These are phyloP conservation scores for Iguana delicatissima DNA, from an alignment of 2,797 vertebrate species.

Conservation along the genomic window DNA sequence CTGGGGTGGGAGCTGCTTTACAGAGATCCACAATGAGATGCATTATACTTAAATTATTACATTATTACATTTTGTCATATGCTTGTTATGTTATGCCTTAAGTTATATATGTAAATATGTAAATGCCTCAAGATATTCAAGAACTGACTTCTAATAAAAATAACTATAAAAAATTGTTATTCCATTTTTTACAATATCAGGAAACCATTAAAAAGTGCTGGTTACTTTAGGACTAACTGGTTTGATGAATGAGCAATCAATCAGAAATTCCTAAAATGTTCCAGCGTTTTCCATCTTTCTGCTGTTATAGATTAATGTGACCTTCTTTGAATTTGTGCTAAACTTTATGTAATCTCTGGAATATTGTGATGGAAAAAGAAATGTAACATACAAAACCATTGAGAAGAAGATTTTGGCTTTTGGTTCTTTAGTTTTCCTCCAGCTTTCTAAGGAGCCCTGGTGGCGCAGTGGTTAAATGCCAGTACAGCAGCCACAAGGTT, in stretches of 20 bases:
- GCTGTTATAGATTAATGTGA: neutral
- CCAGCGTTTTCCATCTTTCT: neutral
- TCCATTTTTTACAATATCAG: neutral
- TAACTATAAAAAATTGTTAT: neutral
- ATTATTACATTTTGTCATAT: neutral
- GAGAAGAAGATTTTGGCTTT: neutral
- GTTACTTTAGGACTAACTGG: neutral
- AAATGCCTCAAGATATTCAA: too few relatives aligned
- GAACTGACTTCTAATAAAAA: too few relatives aligned
- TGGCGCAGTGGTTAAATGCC: too few relatives aligned
- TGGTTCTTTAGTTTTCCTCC: neutral
- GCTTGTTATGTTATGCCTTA: too few relatives aligned
- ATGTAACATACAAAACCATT: neutral
- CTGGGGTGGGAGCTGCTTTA: neutral
- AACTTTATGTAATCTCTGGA: neutral
- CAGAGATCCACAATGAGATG: neutral
- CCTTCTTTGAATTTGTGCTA: neutral
- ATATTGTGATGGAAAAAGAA: conserved; percentile 3
- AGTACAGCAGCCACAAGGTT: too few relatives aligned
- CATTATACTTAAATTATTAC: neutral
- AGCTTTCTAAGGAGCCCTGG: neutral
- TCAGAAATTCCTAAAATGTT: neutral
- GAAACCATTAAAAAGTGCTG: neutral
- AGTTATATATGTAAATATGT: too few relatives aligned
- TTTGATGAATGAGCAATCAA: neutral